These are phyloP conservation scores for Drosophila obscura DNA, from an alignment of 1,140 invertebrate species.

Conservation along the genomic window DNA sequence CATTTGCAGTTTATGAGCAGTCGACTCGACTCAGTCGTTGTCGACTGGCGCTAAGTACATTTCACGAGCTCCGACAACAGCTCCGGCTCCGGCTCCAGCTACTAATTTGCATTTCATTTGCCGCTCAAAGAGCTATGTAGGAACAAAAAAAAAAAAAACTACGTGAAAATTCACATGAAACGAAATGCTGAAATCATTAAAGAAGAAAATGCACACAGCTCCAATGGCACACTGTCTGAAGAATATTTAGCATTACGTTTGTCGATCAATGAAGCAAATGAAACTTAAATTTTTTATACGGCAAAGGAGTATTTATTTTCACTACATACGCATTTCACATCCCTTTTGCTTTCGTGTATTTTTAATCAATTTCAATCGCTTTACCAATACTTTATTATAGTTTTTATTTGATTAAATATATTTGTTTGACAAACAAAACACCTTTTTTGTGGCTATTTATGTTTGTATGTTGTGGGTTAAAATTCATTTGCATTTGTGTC, in stretches of 20 bases:
- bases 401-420: conserved; percentile 43
- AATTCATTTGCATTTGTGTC: conserved; percentile 40
- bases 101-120: conserved; percentile 55
- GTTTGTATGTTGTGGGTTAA: neutral
- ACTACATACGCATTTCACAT: neutral
- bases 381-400: conserved; percentile 9
- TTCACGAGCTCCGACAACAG: neutral
- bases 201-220: conserved; percentile 35
- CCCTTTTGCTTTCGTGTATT: neutral
- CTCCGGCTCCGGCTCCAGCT: conserved; percentile 22
- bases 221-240: conserved; percentile 34
- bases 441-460: conserved; percentile 33
- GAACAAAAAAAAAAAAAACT: neutral
- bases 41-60: conserved; percentile 41
- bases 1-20: conserved; percentile 43
- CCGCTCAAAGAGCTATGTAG: conserved; percentile 29
- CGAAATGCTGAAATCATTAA: conserved; percentile 38
- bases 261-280: conserved; percentile 26
- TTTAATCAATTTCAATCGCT: conserved; percentile 41
- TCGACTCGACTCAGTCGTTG: neutral
- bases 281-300: conserved; percentile 19
- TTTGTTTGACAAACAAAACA: conserved; percentile 28
- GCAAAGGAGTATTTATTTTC: neutral
- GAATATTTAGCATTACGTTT: conserved; percentile 23
- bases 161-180: neutral